A percentile compares a stretch with the other conserved stretches of the same genome.
phyloP scores from a whole-genome alignment of 2,797 vertebrate species.

The Gymnothorax reevesii region DNA sequence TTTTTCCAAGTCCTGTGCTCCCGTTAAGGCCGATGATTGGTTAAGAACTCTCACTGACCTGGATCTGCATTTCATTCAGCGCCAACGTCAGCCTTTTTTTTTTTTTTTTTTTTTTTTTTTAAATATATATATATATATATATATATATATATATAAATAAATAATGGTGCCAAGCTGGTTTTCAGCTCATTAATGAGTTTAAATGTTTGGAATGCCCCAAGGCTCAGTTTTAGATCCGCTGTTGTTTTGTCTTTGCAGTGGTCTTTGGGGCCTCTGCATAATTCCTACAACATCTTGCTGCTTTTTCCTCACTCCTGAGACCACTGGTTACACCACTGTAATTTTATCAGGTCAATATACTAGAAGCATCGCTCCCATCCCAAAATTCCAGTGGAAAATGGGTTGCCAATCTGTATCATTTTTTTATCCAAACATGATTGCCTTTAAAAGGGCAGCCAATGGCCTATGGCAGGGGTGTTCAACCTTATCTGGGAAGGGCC shows the following conservation, averaged over 20 bases:
- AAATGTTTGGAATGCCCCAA: neutral
- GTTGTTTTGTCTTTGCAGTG: neutral
- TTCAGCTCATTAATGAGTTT: neutral
- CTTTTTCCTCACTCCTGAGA: neutral
- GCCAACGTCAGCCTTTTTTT: neutral
- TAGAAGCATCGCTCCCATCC: neutral
- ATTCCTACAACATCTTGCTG: neutral
- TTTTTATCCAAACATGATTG: neutral
- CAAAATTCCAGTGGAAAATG: neutral
- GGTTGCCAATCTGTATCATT: neutral
- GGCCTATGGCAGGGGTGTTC: too few species aligned
- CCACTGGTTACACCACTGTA: neutral
- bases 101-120: too few species aligned
- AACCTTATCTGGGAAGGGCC: too few species aligned
- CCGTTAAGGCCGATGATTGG: neutral
- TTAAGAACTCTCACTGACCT: neutral
- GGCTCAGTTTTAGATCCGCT: constrained; percentile 1
- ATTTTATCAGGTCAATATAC: neutral
- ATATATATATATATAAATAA: too few species aligned
- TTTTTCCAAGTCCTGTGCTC: neutral
- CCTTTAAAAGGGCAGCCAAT: neutral
- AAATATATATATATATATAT: too few species aligned
- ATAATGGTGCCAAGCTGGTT: neutral
- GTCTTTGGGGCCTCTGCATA: neutral
- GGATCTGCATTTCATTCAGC: neutral